Evolutionary conservation across 2,888 invertebrate genomes (phyloP).

Genomic region (Pecten maximus): DNA sequence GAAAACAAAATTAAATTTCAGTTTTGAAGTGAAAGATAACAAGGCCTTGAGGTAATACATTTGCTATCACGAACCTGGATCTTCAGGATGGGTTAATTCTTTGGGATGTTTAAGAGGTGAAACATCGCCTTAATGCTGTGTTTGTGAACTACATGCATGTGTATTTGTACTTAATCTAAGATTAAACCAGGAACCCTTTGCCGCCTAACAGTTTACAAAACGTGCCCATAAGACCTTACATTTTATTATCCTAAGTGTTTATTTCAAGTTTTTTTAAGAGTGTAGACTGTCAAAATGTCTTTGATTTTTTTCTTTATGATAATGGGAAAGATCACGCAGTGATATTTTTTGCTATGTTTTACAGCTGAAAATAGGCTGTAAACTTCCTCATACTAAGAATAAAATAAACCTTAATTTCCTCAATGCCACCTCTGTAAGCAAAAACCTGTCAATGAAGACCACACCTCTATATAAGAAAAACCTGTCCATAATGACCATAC

Average conservation of each 20-base stretch:
- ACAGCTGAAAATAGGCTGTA: too few relatives aligned
- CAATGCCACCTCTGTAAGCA: too few relatives aligned
- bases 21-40: neutral
- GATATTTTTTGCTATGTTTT: too few relatives aligned
- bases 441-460: too few relatives aligned
- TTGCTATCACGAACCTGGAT: neutral
- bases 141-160: neutral
- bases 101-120: neutral
- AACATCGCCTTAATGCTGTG: neutral
- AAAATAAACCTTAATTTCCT: too few relatives aligned
- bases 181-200: neutral
- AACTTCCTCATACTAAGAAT: too few relatives aligned
- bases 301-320: neutral
- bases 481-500: too few relatives aligned
- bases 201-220: neutral
- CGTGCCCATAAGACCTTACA: neutral
- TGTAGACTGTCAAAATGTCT: neutral
- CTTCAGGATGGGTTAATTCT: neutral
- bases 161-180: slow-evolving; percentile 5
- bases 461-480: too few relatives aligned
- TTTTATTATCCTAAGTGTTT: neutral
- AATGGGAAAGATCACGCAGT: neutral
- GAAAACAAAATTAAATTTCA: neutral
- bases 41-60: neutral
- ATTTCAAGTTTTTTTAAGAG: neutral